These are phyloP conservation scores for Zophobas morio DNA, from an alignment of 1,140 invertebrate genomes.

Conservation along the genomic window DNA sequence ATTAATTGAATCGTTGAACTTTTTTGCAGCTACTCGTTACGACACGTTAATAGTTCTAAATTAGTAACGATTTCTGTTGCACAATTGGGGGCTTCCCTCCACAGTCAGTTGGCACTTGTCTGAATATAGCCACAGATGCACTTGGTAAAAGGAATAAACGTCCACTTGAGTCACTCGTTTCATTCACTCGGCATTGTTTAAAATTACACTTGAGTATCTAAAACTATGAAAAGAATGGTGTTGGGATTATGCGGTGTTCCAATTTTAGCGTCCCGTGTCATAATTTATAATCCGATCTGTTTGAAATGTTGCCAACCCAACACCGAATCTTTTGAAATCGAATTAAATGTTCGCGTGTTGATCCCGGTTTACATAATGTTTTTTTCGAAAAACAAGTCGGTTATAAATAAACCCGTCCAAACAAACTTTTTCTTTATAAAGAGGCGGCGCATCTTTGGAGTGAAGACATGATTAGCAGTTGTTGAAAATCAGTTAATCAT, in stretches of 20 bases:
- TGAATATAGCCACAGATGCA: conserved; percentile 2
- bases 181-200: conserved; percentile 21
- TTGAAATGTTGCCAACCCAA: conserved; percentile 28
- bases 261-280: conserved; percentile 7
- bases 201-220: conserved; percentile 5
- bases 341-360: conserved; percentile 20
- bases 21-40: neutral
- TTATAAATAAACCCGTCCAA: neutral
- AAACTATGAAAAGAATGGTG: neutral
- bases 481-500: conserved; percentile 44
- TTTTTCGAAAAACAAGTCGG: conserved; percentile 1
- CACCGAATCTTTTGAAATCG: conserved; percentile 13
- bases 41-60: neutral
- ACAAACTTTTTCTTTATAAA: neutral
- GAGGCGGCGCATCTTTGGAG: no score
- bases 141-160: neutral
- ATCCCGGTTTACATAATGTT: conserved; percentile 5
- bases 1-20: neutral
- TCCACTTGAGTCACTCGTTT: neutral
- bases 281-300: conserved; percentile 23
- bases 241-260: conserved; percentile 16
- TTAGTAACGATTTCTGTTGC: neutral
- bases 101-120: neutral
- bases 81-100: neutral
- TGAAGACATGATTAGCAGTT: conserved; percentile 1